Evolutionary conservation across 2,113 vertebrate genomes (phyloP).

Genomic region (Mesitornis unicolor): DNA sequence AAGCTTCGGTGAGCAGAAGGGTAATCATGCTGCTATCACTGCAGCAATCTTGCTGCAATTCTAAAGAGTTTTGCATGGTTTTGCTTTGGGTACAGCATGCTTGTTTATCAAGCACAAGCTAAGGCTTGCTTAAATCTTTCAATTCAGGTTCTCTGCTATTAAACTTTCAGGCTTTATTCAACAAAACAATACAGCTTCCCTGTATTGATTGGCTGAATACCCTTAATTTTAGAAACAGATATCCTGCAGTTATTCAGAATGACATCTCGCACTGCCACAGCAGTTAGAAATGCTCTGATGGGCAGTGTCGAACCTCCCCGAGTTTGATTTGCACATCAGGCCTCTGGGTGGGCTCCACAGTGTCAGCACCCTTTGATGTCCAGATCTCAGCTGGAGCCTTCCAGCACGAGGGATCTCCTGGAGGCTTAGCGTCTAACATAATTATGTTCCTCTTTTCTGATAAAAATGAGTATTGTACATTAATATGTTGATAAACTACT

Average conservation of each 20-base stretch:
- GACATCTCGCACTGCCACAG: neutral
- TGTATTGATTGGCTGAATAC: neutral
- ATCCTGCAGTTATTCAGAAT: neutral
- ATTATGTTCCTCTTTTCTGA: neutral
- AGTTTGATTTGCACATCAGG: constrained; percentile 18
- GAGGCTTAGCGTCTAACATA: neutral
- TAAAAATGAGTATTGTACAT: neutral
- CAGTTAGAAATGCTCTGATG: neutral
- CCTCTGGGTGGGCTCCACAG: neutral
- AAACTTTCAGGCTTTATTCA: constrained; percentile 51
- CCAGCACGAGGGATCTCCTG: neutral
- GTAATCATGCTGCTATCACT: constrained; percentile 32
- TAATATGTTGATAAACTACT: constrained; percentile 6
- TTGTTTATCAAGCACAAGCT: constrained; percentile 70
- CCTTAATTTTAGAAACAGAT: neutral
- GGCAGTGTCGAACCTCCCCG: neutral
- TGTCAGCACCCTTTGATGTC: neutral
- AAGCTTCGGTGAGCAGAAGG: neutral
- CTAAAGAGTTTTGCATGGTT: constrained; percentile 59
- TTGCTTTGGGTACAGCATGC: constrained; percentile 63
- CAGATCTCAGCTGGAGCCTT: constrained; percentile 14
- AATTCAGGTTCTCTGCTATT: constrained; percentile 61
- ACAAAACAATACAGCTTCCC: constrained; percentile 40
- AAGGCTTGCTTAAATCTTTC: constrained; percentile 69
- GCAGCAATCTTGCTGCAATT: constrained; percentile 34